These are phyloP conservation scores for Ichneumon xanthorius DNA, from an alignment of 2,888 invertebrate species.

Conservation along the genomic window DNA sequence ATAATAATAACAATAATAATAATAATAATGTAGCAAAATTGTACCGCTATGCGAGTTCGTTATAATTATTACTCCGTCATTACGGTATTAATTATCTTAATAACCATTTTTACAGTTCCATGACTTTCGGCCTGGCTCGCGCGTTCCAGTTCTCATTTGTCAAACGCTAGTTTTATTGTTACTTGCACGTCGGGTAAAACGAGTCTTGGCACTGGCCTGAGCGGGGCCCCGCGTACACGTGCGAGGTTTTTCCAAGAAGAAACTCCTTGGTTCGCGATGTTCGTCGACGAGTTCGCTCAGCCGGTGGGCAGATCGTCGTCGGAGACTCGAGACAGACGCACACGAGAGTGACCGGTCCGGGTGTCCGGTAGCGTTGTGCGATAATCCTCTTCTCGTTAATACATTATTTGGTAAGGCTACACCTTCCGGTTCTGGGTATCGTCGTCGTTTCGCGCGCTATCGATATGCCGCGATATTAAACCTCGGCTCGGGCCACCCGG, in stretches of 20 bases:
- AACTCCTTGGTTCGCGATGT: conserved; percentile 53
- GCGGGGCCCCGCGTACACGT: conserved; percentile 38
- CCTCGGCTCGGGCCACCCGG: not conserved
- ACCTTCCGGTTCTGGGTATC: conserved; percentile 47
- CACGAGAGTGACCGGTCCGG: conserved; percentile 6
- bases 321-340: conserved; percentile 22
- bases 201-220: conserved; percentile 11
- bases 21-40: conserved; percentile 2
- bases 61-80: conserved; percentile 35
- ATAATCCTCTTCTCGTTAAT: conserved; percentile 61
- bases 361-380: conserved; percentile 58
- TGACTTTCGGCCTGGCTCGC: conserved; percentile 48
- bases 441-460: conserved; percentile 27
- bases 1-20: not conserved
- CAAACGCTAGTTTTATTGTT: conserved; percentile 55
- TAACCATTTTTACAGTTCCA: conserved; percentile 43
- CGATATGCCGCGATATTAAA: conserved; percentile 7
- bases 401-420: conserved; percentile 56
- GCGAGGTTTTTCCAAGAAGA: conserved; percentile 53
- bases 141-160: conserved; percentile 65
- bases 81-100: conserved; percentile 32
- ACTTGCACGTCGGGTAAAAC: conserved; percentile 23
- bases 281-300: conserved; percentile 36
- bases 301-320: conserved; percentile 36
- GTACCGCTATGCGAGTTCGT: conserved; percentile 42